Evolutionary conservation across 2,888 invertebrate genomes (phyloP), one percentile per base, ranked within the genome.

Genomic region (Rhagonycha lutea): DNA sequence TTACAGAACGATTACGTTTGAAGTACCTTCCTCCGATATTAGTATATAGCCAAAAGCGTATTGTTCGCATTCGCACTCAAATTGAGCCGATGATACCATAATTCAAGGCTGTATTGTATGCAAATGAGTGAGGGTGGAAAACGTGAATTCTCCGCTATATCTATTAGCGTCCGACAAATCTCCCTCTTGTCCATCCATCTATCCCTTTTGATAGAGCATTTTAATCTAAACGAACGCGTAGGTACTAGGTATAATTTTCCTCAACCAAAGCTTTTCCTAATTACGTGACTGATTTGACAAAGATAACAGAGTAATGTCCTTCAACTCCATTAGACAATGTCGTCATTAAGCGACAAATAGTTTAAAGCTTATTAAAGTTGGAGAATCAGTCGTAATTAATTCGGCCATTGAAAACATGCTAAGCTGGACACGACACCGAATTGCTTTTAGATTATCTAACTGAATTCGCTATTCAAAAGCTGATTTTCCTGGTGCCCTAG

Each of bases 381-480:
- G 77, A 77, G 77, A 77, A 77, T 75, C 70, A 72, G 61, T 47
- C 68, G 73, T 78, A 78, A 78, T 78, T 78, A 78, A 78, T 70
- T 73, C 70, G 78, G 72, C 76, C 77, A 77, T 79, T 79, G 75
- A 79, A 79, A 79, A 75, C 72, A 71, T 75, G 78, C 78, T 78
- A 77, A 79, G 79, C 79, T 75, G 75, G 78, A 74, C 76, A 70
- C 72, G 78, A 79, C 79, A 79, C 68, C 74, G 78, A 78, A 79
- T 79, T 77, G 79, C 79, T 79, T 79, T 79, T 78, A 79, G 79
- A 79, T 79, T 75, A 79, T 79, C 76, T 72, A 71, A 62, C 67
- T 72, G 78, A 78, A 74, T 78, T 77, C 69, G 23, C 78, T 72
- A 78, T 78, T 78, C 78, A 75, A 73, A 78, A 77, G 72, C 69